phyloP scores from a whole-genome alignment of 2,888 invertebrate species.

The Lydus trimaculatus region DNA sequence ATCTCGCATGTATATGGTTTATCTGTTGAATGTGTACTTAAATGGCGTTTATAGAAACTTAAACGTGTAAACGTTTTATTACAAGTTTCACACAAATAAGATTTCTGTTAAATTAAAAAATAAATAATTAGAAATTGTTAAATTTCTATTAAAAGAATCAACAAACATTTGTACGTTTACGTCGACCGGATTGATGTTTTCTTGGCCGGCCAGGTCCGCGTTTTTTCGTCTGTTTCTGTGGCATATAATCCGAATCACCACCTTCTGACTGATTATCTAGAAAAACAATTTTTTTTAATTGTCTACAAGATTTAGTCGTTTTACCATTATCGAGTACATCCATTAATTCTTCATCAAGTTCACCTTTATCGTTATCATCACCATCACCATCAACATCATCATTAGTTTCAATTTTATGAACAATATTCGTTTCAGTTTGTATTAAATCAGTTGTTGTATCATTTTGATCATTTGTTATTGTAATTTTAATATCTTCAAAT shows the following conservation, averaged over 20 bases:
- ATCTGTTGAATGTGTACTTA: slow-evolving; percentile 59
- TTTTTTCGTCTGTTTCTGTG: slow-evolving; percentile 20
- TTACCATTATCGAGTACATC: slow-evolving; percentile 11
- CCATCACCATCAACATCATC: slow-evolving; percentile 21
- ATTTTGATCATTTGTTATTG: slow-evolving; percentile 23
- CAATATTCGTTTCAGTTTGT: slow-evolving; percentile 8
- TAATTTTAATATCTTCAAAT: slow-evolving; percentile 28
- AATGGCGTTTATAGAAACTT: slow-evolving; percentile 62
- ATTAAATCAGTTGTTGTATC: slow-evolving; percentile 8
- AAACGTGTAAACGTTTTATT: slow-evolving; percentile 60
- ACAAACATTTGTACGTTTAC: slow-evolving; percentile 37
- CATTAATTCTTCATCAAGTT: slow-evolving; percentile 13
- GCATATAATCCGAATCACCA: slow-evolving; percentile 53
- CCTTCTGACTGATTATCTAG: slow-evolving; percentile 47
- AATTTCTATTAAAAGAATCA: slow-evolving; percentile 3
- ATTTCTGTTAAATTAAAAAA: slow-evolving; percentile 37
- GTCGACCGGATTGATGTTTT: slow-evolving; percentile 51
- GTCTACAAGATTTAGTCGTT: no score
- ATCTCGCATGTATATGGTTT: slow-evolving; percentile 58
- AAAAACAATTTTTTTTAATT: not conserved
- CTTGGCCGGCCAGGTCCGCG: slow-evolving; percentile 54
- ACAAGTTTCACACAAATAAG: slow-evolving; percentile 59
- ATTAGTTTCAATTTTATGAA: slow-evolving; percentile 24
- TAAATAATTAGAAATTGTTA: slow-evolving; percentile 16
- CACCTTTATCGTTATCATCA: slow-evolving; percentile 9